These are phyloP conservation scores for Pandemis heparana DNA, from an alignment of 2,888 invertebrate species.

Conservation along the genomic window DNA sequence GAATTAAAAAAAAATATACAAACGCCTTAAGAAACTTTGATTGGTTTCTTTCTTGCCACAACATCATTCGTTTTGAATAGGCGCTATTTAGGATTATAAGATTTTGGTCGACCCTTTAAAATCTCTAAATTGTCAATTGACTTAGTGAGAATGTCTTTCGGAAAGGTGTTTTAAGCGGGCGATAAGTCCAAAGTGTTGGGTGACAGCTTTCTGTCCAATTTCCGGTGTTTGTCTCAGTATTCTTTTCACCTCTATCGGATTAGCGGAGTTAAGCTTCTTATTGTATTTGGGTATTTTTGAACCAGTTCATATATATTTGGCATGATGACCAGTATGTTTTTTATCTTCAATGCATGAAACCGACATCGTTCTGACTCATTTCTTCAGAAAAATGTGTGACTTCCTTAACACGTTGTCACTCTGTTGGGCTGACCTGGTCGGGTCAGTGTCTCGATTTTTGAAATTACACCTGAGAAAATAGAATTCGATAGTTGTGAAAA, in stretches of 20 bases:
- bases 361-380: too few species aligned
- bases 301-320: constrained; percentile 4
- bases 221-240: constrained; percentile 63
- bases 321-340: too few species aligned
- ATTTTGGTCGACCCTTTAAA: constrained; percentile 39
- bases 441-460: too few species aligned
- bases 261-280: constrained; percentile 63
- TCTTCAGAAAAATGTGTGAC: too few species aligned
- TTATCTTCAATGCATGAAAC: too few species aligned
- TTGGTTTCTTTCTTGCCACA: constrained; percentile 8
- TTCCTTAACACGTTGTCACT: too few species aligned
- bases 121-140: constrained; percentile 43
- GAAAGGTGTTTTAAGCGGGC: constrained; percentile 35
- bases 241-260: constrained; percentile 63
- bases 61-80: constrained; percentile 26
- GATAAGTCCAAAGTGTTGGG: constrained; percentile 24
- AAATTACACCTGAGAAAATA: too few species aligned
- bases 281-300: constrained; percentile 54
- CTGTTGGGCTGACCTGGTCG: too few species aligned
- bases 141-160: constrained; percentile 24
- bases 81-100: constrained; percentile 37
- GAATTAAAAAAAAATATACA: not conserved
- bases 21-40: constrained; percentile 13
- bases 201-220: constrained; percentile 58
- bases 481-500: too few species aligned